Evolutionary conservation across 2,113 vertebrate species (phyloP).

Genomic region (Petroica traversi): DNA sequence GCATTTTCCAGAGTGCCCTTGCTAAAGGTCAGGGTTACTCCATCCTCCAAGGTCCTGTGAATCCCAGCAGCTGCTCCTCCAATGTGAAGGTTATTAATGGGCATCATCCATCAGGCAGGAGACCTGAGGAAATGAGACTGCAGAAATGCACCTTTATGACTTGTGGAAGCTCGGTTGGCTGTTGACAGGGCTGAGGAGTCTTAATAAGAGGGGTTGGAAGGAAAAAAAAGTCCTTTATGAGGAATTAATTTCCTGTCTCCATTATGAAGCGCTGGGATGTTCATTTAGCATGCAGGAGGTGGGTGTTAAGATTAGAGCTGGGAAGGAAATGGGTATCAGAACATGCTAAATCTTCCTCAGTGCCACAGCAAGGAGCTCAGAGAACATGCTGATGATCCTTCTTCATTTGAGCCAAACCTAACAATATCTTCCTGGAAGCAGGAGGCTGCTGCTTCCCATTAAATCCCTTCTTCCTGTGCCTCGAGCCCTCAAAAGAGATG

Average conservation of each 20-base stretch:
- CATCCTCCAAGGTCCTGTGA: not conserved
- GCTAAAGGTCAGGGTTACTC: not conserved
- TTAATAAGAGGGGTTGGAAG: constrained; percentile 3
- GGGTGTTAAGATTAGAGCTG: constrained; percentile 49
- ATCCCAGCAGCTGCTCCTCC: constrained; percentile 24
- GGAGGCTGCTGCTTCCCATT: not conserved
- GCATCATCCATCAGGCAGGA: constrained; percentile 47
- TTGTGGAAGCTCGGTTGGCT: constrained; percentile 19
- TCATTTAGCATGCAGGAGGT: constrained; percentile 57
- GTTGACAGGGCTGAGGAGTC: constrained; percentile 48
- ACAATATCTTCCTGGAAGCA: not conserved
- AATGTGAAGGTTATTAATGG: constrained; percentile 45
- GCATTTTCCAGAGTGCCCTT: not conserved
- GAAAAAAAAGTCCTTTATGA: not conserved
- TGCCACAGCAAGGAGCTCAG: constrained; percentile 22
- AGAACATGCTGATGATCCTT: constrained; percentile 10
- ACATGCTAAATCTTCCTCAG: constrained; percentile 57
- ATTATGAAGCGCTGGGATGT: constrained; percentile 38
- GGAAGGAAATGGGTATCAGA: constrained; percentile 45
- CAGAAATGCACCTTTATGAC: constrained; percentile 46
- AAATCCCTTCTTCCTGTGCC: not conserved
- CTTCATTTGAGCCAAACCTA: not conserved
- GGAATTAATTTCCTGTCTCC: constrained; percentile 66
- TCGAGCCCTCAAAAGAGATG: not conserved
- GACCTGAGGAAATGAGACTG: constrained; percentile 59